Evolutionary conservation across 2,888 invertebrate species (phyloP), one percentile per base, ranked within the genome.

Genomic region (Spilarctia lutea): DNA sequence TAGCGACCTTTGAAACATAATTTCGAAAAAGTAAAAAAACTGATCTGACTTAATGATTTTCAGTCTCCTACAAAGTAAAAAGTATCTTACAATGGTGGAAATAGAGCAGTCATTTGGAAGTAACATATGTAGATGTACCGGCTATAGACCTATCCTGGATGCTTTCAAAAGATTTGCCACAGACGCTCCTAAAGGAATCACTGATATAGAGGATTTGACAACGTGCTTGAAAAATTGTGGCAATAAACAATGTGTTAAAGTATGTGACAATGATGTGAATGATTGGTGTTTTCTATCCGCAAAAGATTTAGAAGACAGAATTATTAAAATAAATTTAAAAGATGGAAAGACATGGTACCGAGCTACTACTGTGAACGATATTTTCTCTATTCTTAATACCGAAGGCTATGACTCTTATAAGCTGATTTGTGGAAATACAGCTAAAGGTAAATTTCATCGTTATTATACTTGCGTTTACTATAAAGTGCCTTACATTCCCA

Each of bases 111-210:
- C 97, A 0, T 97, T 98, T 81, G 98, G 97, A n/a, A 97, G 98
- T 76, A 98, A 98, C 81, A 96, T 98, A n/a, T 98, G 98, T 81
- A 96, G 98, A 66, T 98, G 98, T 86, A 98, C 98, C 0, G 98
- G 98, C 0, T 98, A 97, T 84, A 95, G 98, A 18, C 97, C 98
- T 2, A 98, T 98, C 74, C 89, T 98, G 68, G 98, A 98, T 83
- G 97, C 98, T 1, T 97, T 98, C 91, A 98, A 98, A 86, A 96
- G 97, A n/a, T 97, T 97, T 79, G 97, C 97, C 0, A 93, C 88
- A 39, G 97, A 97, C 85, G 96, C 96, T 11, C 94, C 96, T 0
- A 83, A 86, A 33, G 89, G 95, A 1, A 91, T 97, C 60, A 69
- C 88, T 0, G 97, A 96, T 60, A 93, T 96, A 33, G 95, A 96